phyloP scores from a whole-genome alignment of 2,888 invertebrate genomes.

The Embidobia sp. region DNA sequence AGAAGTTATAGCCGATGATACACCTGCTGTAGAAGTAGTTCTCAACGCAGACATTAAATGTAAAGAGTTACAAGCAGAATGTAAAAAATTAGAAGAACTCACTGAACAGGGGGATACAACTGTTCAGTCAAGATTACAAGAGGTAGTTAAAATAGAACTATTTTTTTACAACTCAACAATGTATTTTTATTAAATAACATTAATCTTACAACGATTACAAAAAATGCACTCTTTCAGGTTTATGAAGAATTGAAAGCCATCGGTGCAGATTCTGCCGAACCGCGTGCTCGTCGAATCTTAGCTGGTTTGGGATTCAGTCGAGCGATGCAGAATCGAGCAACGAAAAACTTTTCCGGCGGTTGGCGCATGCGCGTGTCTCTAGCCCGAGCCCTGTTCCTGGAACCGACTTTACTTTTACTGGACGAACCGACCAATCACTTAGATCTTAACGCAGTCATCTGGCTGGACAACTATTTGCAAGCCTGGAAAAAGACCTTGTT shows the following conservation, averaged over 20 bases:
- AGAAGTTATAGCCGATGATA: slow-evolving; percentile 97
- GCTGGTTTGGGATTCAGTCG: slow-evolving; percentile 98
- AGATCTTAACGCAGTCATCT: slow-evolving; percentile 99
- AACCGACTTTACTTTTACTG: slow-evolving; percentile 97
- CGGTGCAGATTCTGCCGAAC: slow-evolving; percentile 98
- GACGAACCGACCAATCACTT: slow-evolving; percentile 99
- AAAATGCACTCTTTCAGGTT: slow-evolving; percentile 84
- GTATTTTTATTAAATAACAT: too few species aligned
- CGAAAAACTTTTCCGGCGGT: slow-evolving; percentile 95
- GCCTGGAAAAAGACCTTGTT: slow-evolving; percentile 99
- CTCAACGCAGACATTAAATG: slow-evolving; percentile 87
- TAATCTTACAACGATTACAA: too few species aligned
- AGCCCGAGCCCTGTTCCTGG: slow-evolving; percentile 97
- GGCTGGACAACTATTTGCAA: slow-evolving; percentile 99
- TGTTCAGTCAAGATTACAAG: slow-evolving; percentile 91
- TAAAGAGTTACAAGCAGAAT: slow-evolving; percentile 91
- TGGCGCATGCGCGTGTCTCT: slow-evolving; percentile 99
- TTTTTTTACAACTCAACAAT: too few species aligned
- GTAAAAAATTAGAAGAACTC: slow-evolving; percentile 89
- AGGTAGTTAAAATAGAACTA: slow-evolving; percentile 83
- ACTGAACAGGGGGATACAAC: slow-evolving; percentile 88
- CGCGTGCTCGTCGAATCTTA: slow-evolving; percentile 96
- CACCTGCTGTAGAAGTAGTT: slow-evolving; percentile 95
- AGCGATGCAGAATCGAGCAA: slow-evolving; percentile 94
- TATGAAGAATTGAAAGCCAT: slow-evolving; percentile 98